phyloP scores from a whole-genome alignment of 2,888 invertebrate species.

The Gisinianus flammeolus region DNA sequence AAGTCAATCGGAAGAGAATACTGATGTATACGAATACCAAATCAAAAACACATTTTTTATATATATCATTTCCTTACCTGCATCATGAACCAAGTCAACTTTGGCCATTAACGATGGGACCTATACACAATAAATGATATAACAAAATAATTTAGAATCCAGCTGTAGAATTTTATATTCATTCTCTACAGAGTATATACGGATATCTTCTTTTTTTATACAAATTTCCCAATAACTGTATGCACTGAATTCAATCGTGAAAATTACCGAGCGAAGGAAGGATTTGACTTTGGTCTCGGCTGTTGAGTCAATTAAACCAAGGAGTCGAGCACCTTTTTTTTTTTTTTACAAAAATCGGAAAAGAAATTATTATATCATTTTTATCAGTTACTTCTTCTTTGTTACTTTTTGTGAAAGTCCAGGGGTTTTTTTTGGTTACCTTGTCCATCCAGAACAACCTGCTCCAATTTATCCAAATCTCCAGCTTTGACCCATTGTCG shows the following conservation, averaged over 20 bases:
- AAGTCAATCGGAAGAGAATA: too few species aligned
- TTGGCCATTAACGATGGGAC: conserved; percentile 74
- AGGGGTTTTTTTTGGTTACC: conserved; percentile 51
- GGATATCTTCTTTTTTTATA: too few species aligned
- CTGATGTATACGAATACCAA: too few species aligned
- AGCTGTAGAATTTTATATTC: background rate
- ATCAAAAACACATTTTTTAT: too few species aligned
- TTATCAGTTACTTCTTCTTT: background rate
- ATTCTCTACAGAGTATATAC: background rate
- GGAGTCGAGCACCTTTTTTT: conserved; percentile 66
- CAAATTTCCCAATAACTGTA: too few species aligned
- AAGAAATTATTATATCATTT: background rate
- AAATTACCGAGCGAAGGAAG: conserved; percentile 69
- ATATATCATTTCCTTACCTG: too few species aligned
- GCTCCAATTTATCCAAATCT: conserved; percentile 71
- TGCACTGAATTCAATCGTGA: background rate
- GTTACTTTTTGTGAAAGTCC: background rate
- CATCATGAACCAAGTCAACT: conserved; percentile 77
- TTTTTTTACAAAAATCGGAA: background rate
- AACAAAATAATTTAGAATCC: background rate
- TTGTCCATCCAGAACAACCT: conserved; percentile 72
- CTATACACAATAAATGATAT: background rate
- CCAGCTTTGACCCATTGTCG: conserved; percentile 68
- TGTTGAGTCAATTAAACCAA: conserved; percentile 68
- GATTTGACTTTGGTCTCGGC: conserved; percentile 69